Evolutionary conservation across 2,797 vertebrate genomes (phyloP).

Genomic region (Corythornis leucogaster): DNA sequence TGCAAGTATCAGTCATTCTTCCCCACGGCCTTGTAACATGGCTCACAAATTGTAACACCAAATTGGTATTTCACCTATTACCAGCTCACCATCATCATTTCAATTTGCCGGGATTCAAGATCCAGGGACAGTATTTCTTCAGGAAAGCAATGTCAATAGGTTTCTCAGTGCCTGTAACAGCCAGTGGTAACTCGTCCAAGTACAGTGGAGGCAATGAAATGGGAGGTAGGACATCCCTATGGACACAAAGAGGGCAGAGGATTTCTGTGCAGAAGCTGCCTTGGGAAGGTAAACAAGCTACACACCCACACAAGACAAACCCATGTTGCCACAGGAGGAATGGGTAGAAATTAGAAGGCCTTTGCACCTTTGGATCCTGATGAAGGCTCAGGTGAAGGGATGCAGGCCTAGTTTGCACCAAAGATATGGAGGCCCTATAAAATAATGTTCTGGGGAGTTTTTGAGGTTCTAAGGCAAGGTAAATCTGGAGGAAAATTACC

Average conservation of each 20-base stretch:
- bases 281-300: not conserved
- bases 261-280: not conserved
- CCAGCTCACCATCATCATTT: not conserved
- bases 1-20: slow-evolving; percentile 18
- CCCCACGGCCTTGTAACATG: not conserved
- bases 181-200: not conserved
- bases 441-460: not conserved
- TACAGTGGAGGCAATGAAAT: not conserved
- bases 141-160: not conserved
- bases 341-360: not conserved
- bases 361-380: not conserved
- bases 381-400: not conserved
- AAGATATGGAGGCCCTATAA: not conserved
- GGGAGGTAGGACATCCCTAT: not conserved
- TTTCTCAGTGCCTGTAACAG: not conserved
- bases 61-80: slow-evolving; percentile 36
- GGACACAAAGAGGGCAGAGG: not conserved
- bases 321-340: not conserved
- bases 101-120: slow-evolving; percentile 9
- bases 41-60: slow-evolving; percentile 22
- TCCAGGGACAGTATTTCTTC: slow-evolving; percentile 12
- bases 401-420: not conserved
- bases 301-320: not conserved
- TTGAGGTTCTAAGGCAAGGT: not conserved
- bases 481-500: not conserved